A percentile compares a stretch with the other conserved stretches of the same genome.
These are phyloP conservation scores for Oceanodroma leucorhoa DNA, from an alignment of 2,797 vertebrate species.

Conservation along the genomic window DNA sequence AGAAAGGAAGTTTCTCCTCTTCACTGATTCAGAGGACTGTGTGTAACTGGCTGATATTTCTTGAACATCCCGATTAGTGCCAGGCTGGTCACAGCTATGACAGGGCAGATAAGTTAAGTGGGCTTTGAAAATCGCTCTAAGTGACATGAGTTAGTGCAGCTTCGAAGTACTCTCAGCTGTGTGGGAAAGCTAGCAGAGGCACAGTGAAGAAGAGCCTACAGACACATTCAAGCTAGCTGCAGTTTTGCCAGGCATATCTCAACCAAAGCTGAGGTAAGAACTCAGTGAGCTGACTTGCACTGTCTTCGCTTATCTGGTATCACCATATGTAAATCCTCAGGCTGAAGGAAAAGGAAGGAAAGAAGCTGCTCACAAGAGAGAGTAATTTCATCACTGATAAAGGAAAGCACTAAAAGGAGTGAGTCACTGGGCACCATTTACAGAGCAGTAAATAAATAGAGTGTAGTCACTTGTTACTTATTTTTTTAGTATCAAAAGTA, in stretches of 20 bases:
- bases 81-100: not conserved
- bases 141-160: not conserved
- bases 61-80: not conserved
- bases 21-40: not conserved
- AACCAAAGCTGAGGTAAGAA: not conserved
- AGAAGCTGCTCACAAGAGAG: not conserved
- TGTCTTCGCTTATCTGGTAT: not conserved
- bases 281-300: not conserved
- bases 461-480: not conserved
- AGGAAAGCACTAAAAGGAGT: not conserved
- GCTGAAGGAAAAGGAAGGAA: not conserved
- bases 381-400: not conserved
- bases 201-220: not conserved
- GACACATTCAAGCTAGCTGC: not conserved
- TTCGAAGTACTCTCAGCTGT: not conserved
- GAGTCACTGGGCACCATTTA: not conserved
- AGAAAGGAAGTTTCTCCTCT: slow-evolving; percentile 21
- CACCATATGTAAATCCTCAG: not conserved
- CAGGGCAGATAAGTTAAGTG: slow-evolving; percentile 14
- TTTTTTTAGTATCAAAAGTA: not conserved
- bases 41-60: slow-evolving; percentile 18
- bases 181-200: not conserved
- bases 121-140: slow-evolving; percentile 26
- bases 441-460: not conserved
- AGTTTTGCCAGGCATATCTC: not conserved